Evolutionary conservation across 2,113 vertebrate species (phyloP).

Genomic region (Ivindomyrus marchei): DNA sequence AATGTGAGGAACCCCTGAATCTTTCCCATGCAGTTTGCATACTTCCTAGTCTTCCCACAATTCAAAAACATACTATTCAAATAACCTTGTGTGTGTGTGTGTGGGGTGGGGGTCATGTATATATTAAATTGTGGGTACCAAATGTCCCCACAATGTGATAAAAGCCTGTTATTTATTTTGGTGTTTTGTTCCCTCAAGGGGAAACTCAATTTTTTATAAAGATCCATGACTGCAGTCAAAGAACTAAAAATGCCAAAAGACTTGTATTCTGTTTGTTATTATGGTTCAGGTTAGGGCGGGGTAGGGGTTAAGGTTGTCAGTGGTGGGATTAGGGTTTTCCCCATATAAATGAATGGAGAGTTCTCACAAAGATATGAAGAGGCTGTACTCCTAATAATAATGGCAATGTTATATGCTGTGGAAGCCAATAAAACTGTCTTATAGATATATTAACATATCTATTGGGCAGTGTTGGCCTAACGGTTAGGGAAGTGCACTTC

Average conservation of each 20-base stretch:
- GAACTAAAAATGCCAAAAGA: background rate
- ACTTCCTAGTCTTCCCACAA: background rate
- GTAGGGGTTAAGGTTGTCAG: background rate
- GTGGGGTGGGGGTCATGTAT: too few species aligned
- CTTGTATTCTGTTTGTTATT: background rate
- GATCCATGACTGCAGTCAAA: background rate
- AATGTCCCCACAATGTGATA: too few species aligned
- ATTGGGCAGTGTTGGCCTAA: too few species aligned
- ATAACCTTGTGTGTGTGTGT: background rate
- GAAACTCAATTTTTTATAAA: background rate
- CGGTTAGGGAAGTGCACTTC: too few species aligned
- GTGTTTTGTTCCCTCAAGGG: too few species aligned
- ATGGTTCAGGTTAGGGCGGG: background rate
- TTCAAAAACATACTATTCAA: background rate
- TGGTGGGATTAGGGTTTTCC: background rate
- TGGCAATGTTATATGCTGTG: background rate
- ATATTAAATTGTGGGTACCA: too few species aligned
- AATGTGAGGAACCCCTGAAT: background rate
- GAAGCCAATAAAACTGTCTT: background rate
- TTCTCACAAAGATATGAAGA: background rate
- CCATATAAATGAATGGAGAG: background rate
- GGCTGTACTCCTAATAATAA: background rate
- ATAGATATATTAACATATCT: background rate
- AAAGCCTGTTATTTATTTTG: too few species aligned
- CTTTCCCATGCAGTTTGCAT: background rate